phyloP scores from a whole-genome alignment of 1,140 invertebrate species.

The Prorops nasuta region DNA sequence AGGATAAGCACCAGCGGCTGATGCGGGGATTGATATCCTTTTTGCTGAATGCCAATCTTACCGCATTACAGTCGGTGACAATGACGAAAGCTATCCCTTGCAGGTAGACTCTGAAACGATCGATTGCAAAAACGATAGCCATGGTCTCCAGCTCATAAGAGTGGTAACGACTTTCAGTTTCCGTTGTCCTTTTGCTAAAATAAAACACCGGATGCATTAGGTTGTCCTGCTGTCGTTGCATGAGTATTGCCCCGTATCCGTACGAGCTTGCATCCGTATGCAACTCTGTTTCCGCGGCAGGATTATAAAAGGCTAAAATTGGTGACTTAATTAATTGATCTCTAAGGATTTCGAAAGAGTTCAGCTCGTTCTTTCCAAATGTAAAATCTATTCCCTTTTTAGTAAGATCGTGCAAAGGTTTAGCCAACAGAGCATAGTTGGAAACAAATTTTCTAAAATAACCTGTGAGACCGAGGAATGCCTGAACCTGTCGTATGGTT shows the following conservation, averaged over 20 bases:
- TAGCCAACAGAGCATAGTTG: not conserved
- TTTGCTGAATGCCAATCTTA: constrained; percentile 9
- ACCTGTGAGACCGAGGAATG: not conserved
- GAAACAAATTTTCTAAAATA: too few relatives aligned
- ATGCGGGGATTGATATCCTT: not conserved
- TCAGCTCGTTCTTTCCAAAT: not conserved
- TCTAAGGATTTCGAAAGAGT: not conserved
- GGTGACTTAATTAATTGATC: not conserved
- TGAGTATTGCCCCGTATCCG: constrained; percentile 27
- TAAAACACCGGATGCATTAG: constrained; percentile 39
- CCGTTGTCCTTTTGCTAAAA: constrained; percentile 15
- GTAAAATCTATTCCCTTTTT: not conserved
- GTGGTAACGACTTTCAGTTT: not conserved
- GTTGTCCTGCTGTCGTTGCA: constrained; percentile 21
- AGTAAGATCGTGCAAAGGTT: not conserved
- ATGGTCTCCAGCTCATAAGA: not conserved
- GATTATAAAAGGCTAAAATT: not conserved
- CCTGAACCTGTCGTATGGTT: not conserved
- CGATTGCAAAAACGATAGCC: not conserved
- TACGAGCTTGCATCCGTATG: constrained; percentile 30
- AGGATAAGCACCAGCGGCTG: constrained; percentile 33
- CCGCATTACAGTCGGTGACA: not conserved
- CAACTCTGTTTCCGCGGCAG: constrained; percentile 24
- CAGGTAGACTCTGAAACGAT: not conserved
- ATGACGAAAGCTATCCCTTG: not conserved